A percentile compares a stretch with the other conserved stretches of the same genome.
These are phyloP conservation scores for Eugnorisma glareosa DNA, from an alignment of 2,888 invertebrate genomes.

Conservation along the genomic window DNA sequence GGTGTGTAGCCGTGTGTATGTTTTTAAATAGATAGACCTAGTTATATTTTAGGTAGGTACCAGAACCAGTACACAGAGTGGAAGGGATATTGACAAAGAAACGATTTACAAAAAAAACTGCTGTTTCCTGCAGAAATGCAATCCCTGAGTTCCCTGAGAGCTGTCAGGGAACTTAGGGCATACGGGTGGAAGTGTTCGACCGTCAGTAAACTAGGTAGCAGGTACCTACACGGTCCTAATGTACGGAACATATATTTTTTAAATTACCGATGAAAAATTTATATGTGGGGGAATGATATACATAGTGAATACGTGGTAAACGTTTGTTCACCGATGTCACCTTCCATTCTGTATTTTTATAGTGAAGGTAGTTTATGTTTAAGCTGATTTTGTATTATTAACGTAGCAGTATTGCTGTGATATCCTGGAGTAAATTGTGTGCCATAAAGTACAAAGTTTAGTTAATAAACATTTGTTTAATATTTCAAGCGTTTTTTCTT, in stretches of 20 bases:
- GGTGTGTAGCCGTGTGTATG: no score
- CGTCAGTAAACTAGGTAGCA: no score
- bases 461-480: conserved; percentile 22
- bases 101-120: not conserved
- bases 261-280: not conserved
- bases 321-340: not conserved
- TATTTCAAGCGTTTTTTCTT: not conserved
- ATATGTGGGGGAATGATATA: not conserved
- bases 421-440: conserved; percentile 32
- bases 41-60: not conserved
- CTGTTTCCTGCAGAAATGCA: not conserved
- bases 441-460: conserved; percentile 20
- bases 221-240: not conserved
- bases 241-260: not conserved
- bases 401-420: conserved; percentile 36
- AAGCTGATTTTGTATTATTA: conserved; percentile 1
- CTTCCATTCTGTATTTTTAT: not conserved
- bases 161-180: no score
- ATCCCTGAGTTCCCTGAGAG: no score
- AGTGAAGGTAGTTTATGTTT: not conserved
- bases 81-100: not conserved
- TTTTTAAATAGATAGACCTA: not conserved
- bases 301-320: not conserved
- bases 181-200: no score
- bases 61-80: not conserved